phyloP scores from a whole-genome alignment of 2,113 vertebrate genomes.

The Gobius niger region DNA sequence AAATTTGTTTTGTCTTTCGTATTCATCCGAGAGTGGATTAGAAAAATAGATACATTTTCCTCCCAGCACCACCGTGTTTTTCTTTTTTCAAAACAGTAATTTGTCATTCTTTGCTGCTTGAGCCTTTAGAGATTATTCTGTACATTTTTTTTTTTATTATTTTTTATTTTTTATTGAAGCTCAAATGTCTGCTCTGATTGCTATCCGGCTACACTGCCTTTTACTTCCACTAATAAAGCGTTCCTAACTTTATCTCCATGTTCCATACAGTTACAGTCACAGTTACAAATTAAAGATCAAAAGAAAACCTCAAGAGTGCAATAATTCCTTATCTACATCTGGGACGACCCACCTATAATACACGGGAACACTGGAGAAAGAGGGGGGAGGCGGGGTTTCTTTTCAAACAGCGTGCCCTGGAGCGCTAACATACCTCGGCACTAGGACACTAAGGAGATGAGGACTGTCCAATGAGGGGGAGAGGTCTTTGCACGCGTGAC shows the following conservation, averaged over 20 bases:
- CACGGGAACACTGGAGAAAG: conserved; percentile 60
- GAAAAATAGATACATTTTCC: conserved; percentile 66
- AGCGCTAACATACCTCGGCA: conserved; percentile 63
- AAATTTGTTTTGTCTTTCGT: conserved; percentile 57
- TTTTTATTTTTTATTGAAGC: conserved; percentile 48
- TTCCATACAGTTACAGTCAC: conserved; percentile 67
- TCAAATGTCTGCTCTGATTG: conserved; percentile 46
- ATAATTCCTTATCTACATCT: conserved; percentile 72
- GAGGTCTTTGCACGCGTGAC: conserved; percentile 59
- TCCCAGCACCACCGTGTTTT: conserved; percentile 21
- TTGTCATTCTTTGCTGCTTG: conserved; percentile 36
- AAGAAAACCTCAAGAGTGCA: conserved; percentile 69
- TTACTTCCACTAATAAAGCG: conserved; percentile 60
- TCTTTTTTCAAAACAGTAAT: conserved; percentile 33
- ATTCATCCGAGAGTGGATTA: conserved; percentile 61
- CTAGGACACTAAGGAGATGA: conserved; percentile 61
- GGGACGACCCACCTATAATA: conserved; percentile 69
- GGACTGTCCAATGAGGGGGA: conserved; percentile 58
- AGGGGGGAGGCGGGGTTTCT: conserved; percentile 41
- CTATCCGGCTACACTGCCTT: conserved; percentile 46
- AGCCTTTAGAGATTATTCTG: conserved; percentile 53
- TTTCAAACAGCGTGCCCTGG: conserved; percentile 58
- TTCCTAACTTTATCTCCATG: conserved; percentile 62
- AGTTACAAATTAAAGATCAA: conserved; percentile 68
- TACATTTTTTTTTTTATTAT: conserved; percentile 39